Evolutionary conservation across 2,888 invertebrate genomes (phyloP).

Genomic region (Callimorpha dominula): DNA sequence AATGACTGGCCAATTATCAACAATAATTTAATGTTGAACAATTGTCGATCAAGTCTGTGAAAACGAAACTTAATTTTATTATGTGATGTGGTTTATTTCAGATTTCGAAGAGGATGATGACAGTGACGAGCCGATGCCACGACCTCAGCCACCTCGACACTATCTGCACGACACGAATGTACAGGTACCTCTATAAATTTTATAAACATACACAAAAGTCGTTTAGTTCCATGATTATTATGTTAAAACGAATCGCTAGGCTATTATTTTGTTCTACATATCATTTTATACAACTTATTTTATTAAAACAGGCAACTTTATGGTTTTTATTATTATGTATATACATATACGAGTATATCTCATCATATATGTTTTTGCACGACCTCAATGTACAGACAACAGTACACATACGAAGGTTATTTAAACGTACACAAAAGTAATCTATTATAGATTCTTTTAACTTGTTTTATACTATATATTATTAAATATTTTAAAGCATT

Average conservation of each 20-base stretch:
- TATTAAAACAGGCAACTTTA: too few relatives aligned
- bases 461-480: background rate
- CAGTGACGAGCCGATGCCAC: conserved; percentile 87
- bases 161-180: conserved; percentile 79
- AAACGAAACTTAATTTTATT: too few relatives aligned
- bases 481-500: background rate
- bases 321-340: too few relatives aligned
- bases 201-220: background rate
- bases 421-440: too few relatives aligned
- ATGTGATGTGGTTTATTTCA: conserved; percentile 56
- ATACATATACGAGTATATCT: too few relatives aligned
- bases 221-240: background rate
- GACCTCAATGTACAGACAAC: too few relatives aligned
- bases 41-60: background rate
- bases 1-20: too few relatives aligned
- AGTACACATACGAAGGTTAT: too few relatives aligned
- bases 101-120: conserved; percentile 92
- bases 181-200: conserved; percentile 64
- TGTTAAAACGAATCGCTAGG: background rate
- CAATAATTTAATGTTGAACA: background rate
- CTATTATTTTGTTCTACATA: background rate
- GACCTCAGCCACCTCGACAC: conserved; percentile 80
- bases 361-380: too few relatives aligned
- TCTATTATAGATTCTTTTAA: too few relatives aligned
- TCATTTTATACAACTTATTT: too few relatives aligned